Evolutionary conservation across 2,113 vertebrate genomes (phyloP).

Genomic region (Picathartes gymnocephalus): DNA sequence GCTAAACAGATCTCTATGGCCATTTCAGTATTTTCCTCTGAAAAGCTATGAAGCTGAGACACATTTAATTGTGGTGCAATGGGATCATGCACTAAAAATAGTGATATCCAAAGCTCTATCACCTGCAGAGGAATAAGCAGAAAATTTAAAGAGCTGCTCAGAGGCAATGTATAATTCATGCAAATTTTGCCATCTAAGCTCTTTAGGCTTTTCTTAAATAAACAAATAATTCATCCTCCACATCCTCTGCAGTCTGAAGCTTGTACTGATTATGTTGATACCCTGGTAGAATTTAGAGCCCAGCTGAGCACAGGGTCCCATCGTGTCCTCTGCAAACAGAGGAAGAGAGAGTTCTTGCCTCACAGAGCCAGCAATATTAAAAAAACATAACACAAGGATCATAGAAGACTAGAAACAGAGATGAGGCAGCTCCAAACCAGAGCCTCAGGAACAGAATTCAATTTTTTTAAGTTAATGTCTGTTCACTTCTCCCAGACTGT

Average conservation of each 20-base stretch:
- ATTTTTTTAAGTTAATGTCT: background rate
- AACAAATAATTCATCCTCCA: conserved; percentile 8
- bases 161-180: background rate
- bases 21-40: background rate
- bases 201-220: background rate
- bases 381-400: background rate
- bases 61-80: background rate
- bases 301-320: background rate
- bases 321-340: background rate
- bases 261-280: background rate
- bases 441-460: background rate
- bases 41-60: background rate
- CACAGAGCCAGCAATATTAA: background rate
- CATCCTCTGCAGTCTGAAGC: background rate
- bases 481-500: background rate
- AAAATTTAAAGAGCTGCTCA: background rate
- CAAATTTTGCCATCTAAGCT: background rate
- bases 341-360: background rate
- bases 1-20: background rate
- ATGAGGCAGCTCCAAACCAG: background rate
- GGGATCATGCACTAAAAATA: background rate
- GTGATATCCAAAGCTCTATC: background rate
- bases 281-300: background rate
- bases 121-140: background rate
- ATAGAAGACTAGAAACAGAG: background rate